A percentile compares a stretch with the other conserved stretches of the same genome.
These are phyloP conservation scores for Pampus argenteus DNA, from an alignment of 2,797 vertebrate genomes.

Conservation along the genomic window DNA sequence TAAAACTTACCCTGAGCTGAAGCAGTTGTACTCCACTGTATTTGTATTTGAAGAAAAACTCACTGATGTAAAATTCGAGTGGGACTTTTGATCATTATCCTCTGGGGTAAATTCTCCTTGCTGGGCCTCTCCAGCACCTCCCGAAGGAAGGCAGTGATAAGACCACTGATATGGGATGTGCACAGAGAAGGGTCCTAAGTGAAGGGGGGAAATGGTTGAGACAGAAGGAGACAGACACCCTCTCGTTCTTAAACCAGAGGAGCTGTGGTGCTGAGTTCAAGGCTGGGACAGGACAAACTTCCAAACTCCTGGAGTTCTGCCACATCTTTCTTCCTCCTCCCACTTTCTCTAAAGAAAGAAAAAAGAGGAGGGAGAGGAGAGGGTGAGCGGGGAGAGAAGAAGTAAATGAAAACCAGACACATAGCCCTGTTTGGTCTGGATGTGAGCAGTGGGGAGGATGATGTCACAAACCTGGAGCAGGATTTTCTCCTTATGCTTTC, in stretches of 20 bases:
- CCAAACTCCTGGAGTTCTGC: constrained; percentile 78
- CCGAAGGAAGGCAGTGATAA: constrained; percentile 63
- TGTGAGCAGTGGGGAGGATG: constrained; percentile 71
- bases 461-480: constrained; percentile 75
- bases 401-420: constrained; percentile 85
- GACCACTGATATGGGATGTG: constrained; percentile 52
- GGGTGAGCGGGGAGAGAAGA: constrained; percentile 36
- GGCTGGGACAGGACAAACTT: constrained; percentile 81
- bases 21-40: constrained; percentile 72
- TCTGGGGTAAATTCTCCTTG: constrained; percentile 62
- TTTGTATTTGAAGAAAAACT: constrained; percentile 54
- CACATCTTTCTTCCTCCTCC: constrained; percentile 81
- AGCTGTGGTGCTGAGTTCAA: constrained; percentile 77
- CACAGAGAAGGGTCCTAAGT: constrained; percentile 51
- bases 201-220: constrained; percentile 48
- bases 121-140: constrained; percentile 68
- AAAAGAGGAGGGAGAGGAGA: constrained; percentile 47
- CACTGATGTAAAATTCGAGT: constrained; percentile 59
- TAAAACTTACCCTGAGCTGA: constrained; percentile 80
- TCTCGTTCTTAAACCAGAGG: constrained; percentile 76
- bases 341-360: constrained; percentile 74
- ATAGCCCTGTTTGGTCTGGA: constrained; percentile 82
- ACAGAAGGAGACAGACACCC: constrained; percentile 65
- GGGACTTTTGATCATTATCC: constrained; percentile 81
- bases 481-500: constrained; percentile 58